These are phyloP conservation scores for Harpalus rufipes DNA, from an alignment of 2,888 invertebrate species.

Conservation along the genomic window DNA sequence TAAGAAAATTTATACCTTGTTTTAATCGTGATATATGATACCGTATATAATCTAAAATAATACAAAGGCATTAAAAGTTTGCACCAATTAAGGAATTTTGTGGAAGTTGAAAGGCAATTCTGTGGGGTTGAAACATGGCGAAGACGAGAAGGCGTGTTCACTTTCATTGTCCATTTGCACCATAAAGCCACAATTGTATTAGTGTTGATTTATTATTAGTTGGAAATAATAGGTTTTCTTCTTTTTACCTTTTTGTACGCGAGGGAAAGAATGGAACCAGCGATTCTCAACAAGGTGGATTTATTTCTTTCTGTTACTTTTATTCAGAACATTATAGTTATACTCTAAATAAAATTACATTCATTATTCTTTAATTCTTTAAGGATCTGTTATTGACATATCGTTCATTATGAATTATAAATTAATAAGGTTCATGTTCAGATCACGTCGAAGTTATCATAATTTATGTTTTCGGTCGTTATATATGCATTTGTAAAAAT, in stretches of 20 bases:
- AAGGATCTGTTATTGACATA: too few species aligned
- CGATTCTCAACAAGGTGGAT: constrained; percentile 6
- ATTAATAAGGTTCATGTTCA: too few species aligned
- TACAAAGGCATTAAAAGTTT: constrained; percentile 41
- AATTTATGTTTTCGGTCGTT: too few species aligned
- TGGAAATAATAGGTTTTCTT: constrained; percentile 53
- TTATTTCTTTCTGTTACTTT: background rate
- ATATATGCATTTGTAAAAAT: too few species aligned
- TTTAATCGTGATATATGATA: constrained; percentile 12
- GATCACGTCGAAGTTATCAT: too few species aligned
- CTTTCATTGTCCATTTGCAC: constrained; percentile 44
- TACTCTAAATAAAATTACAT: too few species aligned
- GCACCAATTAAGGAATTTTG: constrained; percentile 45
- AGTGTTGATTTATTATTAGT: constrained; percentile 63
- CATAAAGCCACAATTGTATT: constrained; percentile 60
- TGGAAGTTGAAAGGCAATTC: background rate
- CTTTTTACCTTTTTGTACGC: constrained; percentile 41
- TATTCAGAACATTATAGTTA: background rate
- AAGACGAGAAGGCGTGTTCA: constrained; percentile 33
- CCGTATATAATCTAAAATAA: constrained; percentile 32
- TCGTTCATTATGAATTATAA: too few species aligned
- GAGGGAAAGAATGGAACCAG: constrained; percentile 19
- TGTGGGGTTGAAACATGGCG: constrained; percentile 33
- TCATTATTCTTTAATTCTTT: too few species aligned
- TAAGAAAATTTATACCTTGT: background rate